Conservation (phyloP, 2,888 invertebrate species). For the Amiota minor region DNA sequence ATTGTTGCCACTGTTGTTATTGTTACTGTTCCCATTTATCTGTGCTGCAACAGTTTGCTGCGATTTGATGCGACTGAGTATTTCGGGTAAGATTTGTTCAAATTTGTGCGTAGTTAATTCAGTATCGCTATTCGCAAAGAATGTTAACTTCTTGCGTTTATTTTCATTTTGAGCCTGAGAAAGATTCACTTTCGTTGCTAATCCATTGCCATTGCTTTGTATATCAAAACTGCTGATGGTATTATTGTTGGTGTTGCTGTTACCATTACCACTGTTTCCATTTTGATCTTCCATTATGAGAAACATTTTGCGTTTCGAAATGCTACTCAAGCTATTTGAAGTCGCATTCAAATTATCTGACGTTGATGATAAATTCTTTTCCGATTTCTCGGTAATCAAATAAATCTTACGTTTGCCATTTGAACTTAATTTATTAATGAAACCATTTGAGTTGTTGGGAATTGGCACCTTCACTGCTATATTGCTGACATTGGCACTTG, state of each 20-base stretch:
- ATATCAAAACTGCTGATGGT: constrained; percentile 15
- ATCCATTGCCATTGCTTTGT: constrained; percentile 29
- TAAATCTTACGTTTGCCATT: constrained; percentile 66
- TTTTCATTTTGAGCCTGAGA: constrained; percentile 31
- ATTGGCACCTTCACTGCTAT: constrained; percentile 28
- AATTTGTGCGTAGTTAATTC: constrained; percentile 63
- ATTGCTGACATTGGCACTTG: constrained; percentile 11
- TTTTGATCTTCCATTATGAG: constrained; percentile 68
- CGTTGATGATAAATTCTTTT: constrained; percentile 38
- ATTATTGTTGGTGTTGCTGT: constrained; percentile 10
- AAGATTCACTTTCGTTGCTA: constrained; percentile 26
- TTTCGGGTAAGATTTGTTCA: constrained; percentile 69
- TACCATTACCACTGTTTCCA: constrained; percentile 46
- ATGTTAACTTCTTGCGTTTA: constrained; percentile 63
- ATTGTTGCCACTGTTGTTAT: constrained; percentile 15
- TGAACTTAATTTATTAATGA: constrained; percentile 41
- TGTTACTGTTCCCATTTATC: neutral
- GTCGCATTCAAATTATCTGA: constrained; percentile 36
- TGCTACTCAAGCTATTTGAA: constrained; percentile 41
- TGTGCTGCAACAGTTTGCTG: constrained; percentile 31
- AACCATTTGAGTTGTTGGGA: constrained; percentile 32
- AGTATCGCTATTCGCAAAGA: constrained; percentile 66
- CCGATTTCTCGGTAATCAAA: constrained; percentile 68
- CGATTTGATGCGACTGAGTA: constrained; percentile 64
- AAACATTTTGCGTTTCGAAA: constrained; percentile 63